A percentile compares a stretch with the other conserved stretches of the same genome.
Evolutionary conservation across 2,113 vertebrate species (phyloP).

Genomic region (Dunckerocampus dactyliophorus): DNA sequence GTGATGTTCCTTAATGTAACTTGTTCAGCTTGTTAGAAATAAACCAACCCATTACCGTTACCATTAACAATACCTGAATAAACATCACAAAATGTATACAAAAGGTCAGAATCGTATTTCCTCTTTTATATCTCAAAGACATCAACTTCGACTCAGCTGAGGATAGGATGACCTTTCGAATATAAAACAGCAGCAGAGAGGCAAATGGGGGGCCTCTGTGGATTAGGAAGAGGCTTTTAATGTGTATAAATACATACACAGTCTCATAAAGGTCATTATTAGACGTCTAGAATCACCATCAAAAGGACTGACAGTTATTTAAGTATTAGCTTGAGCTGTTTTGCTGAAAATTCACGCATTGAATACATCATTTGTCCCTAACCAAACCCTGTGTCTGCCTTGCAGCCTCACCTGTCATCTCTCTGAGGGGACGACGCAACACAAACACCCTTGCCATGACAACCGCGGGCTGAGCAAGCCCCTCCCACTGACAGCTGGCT

Average conservation of each 20-base stretch:
- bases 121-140: constrained; percentile 10
- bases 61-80: background rate
- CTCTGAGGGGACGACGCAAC: constrained; percentile 36
- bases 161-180: constrained; percentile 25
- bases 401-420: constrained; percentile 35
- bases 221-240: constrained; percentile 9
- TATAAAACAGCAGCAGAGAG: constrained; percentile 44
- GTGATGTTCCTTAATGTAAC: too few species aligned
- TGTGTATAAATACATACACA: constrained; percentile 1
- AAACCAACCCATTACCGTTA: too few species aligned
- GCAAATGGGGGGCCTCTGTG: constrained; percentile 26
- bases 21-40: too few species aligned
- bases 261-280: constrained; percentile 17
- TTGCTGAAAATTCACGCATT: background rate
- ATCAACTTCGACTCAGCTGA: constrained; percentile 14
- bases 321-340: background rate
- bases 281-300: background rate
- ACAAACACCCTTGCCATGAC: constrained; percentile 57
- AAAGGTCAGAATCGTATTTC: background rate
- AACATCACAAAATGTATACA: background rate
- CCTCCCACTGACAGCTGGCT: constrained; percentile 70
- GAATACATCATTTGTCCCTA: constrained; percentile 19
- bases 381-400: constrained; percentile 34
- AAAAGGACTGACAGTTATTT: background rate
- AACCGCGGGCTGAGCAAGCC: constrained; percentile 42